Percentiles rank a stretch among this genome's conserved stretches.
phyloP scores from a whole-genome alignment of 1,140 invertebrate species.

The Bombus consobrinus region DNA sequence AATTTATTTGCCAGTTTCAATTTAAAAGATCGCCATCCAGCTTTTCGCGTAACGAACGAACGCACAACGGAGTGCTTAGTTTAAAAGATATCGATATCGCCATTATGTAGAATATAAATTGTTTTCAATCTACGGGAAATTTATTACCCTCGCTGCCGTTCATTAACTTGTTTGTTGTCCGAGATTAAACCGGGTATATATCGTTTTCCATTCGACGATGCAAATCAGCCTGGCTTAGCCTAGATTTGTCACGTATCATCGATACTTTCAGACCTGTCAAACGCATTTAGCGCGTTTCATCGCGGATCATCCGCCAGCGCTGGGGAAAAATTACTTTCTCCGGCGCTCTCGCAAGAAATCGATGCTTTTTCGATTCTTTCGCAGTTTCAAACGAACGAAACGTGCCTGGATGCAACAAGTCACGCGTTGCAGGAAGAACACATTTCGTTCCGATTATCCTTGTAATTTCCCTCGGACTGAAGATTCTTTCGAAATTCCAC shows the following conservation, averaged over 20 bases:
- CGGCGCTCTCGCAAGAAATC: neutral
- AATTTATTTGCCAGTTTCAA: conserved; percentile 1
- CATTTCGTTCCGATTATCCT: neutral
- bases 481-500: no score
- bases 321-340: no score
- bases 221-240: neutral
- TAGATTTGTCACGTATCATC: conserved; percentile 18
- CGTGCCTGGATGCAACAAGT: neutral
- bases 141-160: conserved; percentile 16
- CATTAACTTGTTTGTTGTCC: conserved; percentile 25
- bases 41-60: neutral
- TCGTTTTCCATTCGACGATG: neutral
- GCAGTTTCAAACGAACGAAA: neutral
- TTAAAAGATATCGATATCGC: neutral
- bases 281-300: neutral
- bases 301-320: neutral
- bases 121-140: neutral
- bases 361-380: neutral
- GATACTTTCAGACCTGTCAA: neutral
- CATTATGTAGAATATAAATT: conserved; percentile 19
- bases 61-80: neutral
- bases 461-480: neutral
- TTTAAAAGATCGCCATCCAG: neutral
- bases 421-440: neutral
- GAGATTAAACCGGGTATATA: neutral